Evolutionary conservation across 37 sponge, comb jelly and placozoan genomes (phyloP), one percentile per base, ranked within the genome.

Genomic region (Diacarnus erythraeanus): DNA sequence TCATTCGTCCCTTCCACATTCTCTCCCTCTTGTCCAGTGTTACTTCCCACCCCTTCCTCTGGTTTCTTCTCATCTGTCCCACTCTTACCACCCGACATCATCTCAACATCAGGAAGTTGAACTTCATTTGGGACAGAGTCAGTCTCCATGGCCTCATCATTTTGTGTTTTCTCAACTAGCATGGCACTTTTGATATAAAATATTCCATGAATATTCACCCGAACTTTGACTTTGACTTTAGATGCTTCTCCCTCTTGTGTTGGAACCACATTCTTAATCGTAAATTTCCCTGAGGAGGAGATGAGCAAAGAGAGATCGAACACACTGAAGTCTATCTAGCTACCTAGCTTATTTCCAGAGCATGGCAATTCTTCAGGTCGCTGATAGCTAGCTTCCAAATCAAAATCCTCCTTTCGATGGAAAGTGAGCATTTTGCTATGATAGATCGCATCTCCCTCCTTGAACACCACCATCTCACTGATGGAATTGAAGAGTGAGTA

Each of bases 221-320:
- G 83, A 10, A 93, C 93, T 69, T 94, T 99, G 31, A 99, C 93
- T 66, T 99, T 99, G 47, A 99, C 78, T 69, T 96, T 96, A 23
- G 90, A 76, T 10, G 88, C 72, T 0, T 96, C 90, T 15, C 93
- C 95, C 17, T 85, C 89, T 31, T 79, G 87, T 0, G 88, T 93
- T 2, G 99, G 95, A 36, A 70, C 70, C 15, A 98, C 96, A 37
- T 86, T 82, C 61, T 83, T 84, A 26, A 98, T 75, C 42, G 38
- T 73, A 69, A 95, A 98, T 17, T 41, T 37, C 4, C 97, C 97
- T 91, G 74, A 0, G 22, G 0, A 47, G 27, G 51, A 34, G 59
- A 63, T 12, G n/a, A n/a, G n/a, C n/a, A 10, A 64, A 64, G 65
- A 9, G n/a, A 64, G 30, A 25, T 23, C 30, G 17, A 10, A 40